Evolutionary conservation across 2,113 vertebrate genomes (phyloP).

Genomic region (Gallinago paraguaiae): DNA sequence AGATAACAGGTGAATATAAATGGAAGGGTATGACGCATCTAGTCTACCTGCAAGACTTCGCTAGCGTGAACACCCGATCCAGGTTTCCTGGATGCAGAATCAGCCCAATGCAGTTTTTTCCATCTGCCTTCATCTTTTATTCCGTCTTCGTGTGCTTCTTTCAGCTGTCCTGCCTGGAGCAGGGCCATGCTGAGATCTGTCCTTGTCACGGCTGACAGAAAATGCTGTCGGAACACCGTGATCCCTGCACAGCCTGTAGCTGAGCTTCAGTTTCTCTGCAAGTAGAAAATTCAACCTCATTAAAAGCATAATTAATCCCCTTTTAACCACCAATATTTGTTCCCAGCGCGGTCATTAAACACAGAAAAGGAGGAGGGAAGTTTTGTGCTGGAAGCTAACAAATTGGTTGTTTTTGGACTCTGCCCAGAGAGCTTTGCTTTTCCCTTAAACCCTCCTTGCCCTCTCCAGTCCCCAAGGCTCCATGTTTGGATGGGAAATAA

Average conservation of each 20-base stretch:
- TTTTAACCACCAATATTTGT: not conserved
- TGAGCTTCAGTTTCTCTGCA: not conserved
- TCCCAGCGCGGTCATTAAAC: not conserved
- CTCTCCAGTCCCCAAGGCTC: not conserved
- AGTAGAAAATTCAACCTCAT: not conserved
- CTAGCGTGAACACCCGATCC: not conserved
- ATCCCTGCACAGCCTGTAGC: not conserved
- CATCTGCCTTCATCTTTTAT: not conserved
- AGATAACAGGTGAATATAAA: not conserved
- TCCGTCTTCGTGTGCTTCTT: not conserved
- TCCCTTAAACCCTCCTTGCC: not conserved
- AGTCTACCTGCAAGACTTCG: not conserved
- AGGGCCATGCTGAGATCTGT: not conserved
- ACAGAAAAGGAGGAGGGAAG: not conserved
- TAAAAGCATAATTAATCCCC: slow-evolving; percentile 15
- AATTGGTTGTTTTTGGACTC: slow-evolving; percentile 2
- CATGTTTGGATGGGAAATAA: not conserved
- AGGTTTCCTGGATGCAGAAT: not conserved
- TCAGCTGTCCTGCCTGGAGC: not conserved
- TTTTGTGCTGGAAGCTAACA: not conserved
- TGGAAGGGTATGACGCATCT: not conserved
- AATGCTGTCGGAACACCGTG: not conserved
- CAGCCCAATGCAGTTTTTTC: not conserved
- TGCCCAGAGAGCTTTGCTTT: not conserved
- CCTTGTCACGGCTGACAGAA: not conserved